A percentile compares a stretch with the other conserved stretches of the same genome.
Evolutionary conservation across 37 sponge, comb jelly and placozoan genomes (phyloP).

Genomic region (Halisarca cf. caerulea): DNA sequence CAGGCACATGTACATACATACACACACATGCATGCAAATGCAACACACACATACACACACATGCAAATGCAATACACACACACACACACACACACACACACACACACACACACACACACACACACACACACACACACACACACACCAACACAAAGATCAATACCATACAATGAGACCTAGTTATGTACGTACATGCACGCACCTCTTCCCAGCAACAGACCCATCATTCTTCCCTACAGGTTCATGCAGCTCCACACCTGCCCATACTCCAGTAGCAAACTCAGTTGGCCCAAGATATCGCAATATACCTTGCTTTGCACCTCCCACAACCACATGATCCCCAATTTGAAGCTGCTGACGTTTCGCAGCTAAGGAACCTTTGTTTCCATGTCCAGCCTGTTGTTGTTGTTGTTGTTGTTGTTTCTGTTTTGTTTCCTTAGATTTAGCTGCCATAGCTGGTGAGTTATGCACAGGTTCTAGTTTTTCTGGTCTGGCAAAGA

Average conservation of each 20-base stretch:
- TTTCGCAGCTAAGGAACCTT: background rate
- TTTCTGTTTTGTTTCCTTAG: background rate
- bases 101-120: too few relatives aligned
- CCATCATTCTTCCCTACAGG: conserved; percentile 94
- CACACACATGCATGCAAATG: background rate
- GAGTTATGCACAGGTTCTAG: conserved; percentile 2
- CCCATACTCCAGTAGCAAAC: conserved; percentile 94
- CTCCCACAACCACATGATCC: conserved; percentile 68
- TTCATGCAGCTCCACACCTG: conserved; percentile 81
- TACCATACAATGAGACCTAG: background rate
- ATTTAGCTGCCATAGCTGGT: conserved; percentile 1
- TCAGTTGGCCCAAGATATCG: conserved; percentile 82
- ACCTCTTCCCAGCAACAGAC: conserved; percentile 80
- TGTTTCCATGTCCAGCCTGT: background rate
- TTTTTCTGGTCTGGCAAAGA: conserved; percentile 89
- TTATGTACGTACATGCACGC: conserved; percentile 18
- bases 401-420: too few relatives aligned
- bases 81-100: too few relatives aligned
- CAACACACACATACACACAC: background rate
- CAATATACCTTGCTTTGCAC: conserved; percentile 77
- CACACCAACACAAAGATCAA: too few relatives aligned
- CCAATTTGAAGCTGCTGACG: conserved; percentile 47
- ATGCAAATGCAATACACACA: too few relatives aligned
- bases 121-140: too few relatives aligned
- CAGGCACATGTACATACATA: background rate